Base-by-base conservation (phyloP, 2,888 invertebrate species). In the Cantharis lateralis region DNA sequence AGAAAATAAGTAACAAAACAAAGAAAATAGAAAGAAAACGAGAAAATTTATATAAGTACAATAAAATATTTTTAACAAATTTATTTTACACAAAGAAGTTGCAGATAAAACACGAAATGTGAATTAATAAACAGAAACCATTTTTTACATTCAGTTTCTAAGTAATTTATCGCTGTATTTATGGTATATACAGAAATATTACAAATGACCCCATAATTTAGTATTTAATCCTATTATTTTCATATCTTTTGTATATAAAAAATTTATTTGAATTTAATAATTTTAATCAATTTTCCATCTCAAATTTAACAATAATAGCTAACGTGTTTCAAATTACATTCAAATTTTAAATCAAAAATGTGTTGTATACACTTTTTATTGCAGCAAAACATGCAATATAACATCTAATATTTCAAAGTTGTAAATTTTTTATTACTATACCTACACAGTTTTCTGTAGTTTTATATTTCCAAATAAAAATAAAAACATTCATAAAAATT, bases 261-360 rank as follows among this genome's bases (percentile, higher is more conserved):
- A n/a, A 48, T n/a, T 48, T 48, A 48, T 48, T 48, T 48, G 48
- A 48, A 48, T 68, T 24, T 24, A 24, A 10, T 68, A 24, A 68
- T 26, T 24, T 68, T 26, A 70, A 76, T 73, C 76, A 73, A 69
- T 70, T 68, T 68, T 32, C 62, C 68, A 77, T 74, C 73, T 68
- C 71, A 71, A 71, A 20, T 68, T 28, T 28, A 15, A 68, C 74
- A 73, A 77, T 71, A 71, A 77, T 71, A 74, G 62, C 48, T 73
- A 70, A 77, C 77, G 77, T 77, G 77, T 74, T 70, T 68, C 18
- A 77, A 77, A 77, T 77, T 77, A 71, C 77, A 74, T 77, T 77
- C 61, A 77, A 72, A 77, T 77, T 77, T 77, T 77, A 77, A 77
- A 77, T 77, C 77, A 74, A 77, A 77, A 74, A 73, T 77, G 10